Percentiles rank a stretch among this genome's conserved stretches.
Conservation (phyloP, 1,140 invertebrate species). For the Hylaeus anthracinus region DNA sequence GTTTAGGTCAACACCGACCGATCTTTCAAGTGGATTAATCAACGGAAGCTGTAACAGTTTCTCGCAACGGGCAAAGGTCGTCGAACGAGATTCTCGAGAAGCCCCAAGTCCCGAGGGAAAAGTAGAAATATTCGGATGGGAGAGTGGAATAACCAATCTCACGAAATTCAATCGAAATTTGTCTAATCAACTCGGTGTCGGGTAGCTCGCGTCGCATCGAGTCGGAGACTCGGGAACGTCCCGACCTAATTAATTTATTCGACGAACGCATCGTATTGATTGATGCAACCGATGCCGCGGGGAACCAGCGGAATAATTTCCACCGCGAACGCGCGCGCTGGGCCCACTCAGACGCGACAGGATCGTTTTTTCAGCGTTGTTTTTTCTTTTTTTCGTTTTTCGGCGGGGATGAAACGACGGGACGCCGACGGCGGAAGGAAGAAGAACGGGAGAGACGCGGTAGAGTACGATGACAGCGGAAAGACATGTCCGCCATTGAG, state of each 20-base stretch:
- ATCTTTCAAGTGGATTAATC: slow-evolving; percentile 33
- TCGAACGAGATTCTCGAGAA: too few species aligned
- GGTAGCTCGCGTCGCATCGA: too few species aligned
- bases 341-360: slow-evolving; percentile 41
- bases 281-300: slow-evolving; percentile 21
- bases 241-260: slow-evolving; percentile 50
- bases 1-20: background rate
- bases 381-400: slow-evolving; percentile 23
- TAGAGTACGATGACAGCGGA: slow-evolving; percentile 61
- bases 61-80: too few species aligned
- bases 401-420: slow-evolving; percentile 7
- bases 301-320: slow-evolving; percentile 34
- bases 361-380: slow-evolving; percentile 16
- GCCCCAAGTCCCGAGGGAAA: too few species aligned
- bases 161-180: background rate
- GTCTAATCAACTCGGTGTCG: background rate
- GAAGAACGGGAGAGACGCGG: slow-evolving; percentile 59
- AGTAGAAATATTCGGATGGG: too few species aligned
- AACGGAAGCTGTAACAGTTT: background rate
- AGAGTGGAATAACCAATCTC: too few species aligned
- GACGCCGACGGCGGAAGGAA: slow-evolving; percentile 35
- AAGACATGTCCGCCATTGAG: slow-evolving; percentile 62
- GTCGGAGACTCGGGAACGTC: background rate
- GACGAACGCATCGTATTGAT: slow-evolving; percentile 38
- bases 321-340: background rate